Conservation (phyloP, 23 tunicate species). For the Clavelina lepadiformis region DNA sequence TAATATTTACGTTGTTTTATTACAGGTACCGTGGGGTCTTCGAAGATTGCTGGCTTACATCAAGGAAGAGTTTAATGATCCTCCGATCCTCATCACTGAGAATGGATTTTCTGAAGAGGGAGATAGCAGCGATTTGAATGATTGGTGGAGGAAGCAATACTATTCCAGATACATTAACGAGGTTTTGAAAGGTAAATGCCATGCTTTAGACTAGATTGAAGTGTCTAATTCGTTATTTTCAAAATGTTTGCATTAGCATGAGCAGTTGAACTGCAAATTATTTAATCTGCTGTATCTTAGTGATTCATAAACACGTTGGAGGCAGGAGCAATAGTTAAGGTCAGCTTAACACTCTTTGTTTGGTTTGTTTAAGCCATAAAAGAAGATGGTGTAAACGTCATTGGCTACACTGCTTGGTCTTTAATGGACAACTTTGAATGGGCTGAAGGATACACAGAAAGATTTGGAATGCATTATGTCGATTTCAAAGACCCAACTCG, state of each 20-base stretch:
- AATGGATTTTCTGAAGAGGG: conserved; percentile 93
- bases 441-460: conserved; percentile 85
- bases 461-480: conserved; percentile 89
- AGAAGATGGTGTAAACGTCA: conserved; percentile 75
- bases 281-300: background rate
- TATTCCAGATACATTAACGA: conserved; percentile 70
- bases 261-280: background rate
- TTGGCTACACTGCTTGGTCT: conserved; percentile 99
- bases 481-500: conserved; percentile 79
- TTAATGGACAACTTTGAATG: conserved; percentile 99
- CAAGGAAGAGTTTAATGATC: conserved; percentile 60
- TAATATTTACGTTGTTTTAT: background rate
- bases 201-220: no score
- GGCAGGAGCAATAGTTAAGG: background rate
- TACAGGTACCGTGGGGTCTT: conserved; percentile 87
- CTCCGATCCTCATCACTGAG: conserved; percentile 82
- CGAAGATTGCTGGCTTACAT: conserved; percentile 66
- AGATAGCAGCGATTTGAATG: conserved; percentile 50
- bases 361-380: conserved; percentile 39
- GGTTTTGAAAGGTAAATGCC: conserved; percentile 68
- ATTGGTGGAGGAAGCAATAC: conserved; percentile 87
- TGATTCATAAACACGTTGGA: background rate
- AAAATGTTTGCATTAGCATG: no score
- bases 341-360: background rate
- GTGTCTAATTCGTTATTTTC: no score